These are phyloP conservation scores for Simalia tracyae DNA, from an alignment of 2,797 vertebrate genomes.

Conservation along the genomic window DNA sequence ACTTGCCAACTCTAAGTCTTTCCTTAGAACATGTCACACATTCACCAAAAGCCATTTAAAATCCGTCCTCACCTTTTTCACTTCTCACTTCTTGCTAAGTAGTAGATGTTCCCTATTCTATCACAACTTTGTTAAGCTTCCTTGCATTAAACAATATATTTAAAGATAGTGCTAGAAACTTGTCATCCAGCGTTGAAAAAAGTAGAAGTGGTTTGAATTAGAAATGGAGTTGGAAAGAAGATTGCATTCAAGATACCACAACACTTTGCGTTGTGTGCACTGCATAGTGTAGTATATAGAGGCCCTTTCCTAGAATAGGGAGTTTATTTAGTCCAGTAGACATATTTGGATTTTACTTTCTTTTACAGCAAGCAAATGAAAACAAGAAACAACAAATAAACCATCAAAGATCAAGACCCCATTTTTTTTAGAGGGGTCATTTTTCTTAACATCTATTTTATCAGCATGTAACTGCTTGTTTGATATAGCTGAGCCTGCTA, in stretches of 20 bases:
- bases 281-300: background rate
- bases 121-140: background rate
- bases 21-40: background rate
- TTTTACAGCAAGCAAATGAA: background rate
- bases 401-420: background rate
- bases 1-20: background rate
- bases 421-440: background rate
- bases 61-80: background rate
- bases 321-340: background rate
- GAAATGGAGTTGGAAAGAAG: background rate
- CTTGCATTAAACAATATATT: background rate
- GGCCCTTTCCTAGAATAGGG: background rate
- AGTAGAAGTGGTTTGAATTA: fast-evolving
- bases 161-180: background rate
- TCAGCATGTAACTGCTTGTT: background rate
- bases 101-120: background rate
- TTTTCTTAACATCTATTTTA: background rate
- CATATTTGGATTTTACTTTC: background rate
- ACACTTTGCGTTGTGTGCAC: background rate
- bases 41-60: background rate
- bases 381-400: background rate
- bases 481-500: background rate
- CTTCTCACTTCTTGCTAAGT: background rate
- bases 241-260: background rate
- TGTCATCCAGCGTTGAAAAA: slow-evolving; percentile 1